A percentile compares a stretch with the other conserved stretches of the same genome.
Evolutionary conservation across 1,140 invertebrate species (phyloP).

Genomic region (Spodoptera litura): DNA sequence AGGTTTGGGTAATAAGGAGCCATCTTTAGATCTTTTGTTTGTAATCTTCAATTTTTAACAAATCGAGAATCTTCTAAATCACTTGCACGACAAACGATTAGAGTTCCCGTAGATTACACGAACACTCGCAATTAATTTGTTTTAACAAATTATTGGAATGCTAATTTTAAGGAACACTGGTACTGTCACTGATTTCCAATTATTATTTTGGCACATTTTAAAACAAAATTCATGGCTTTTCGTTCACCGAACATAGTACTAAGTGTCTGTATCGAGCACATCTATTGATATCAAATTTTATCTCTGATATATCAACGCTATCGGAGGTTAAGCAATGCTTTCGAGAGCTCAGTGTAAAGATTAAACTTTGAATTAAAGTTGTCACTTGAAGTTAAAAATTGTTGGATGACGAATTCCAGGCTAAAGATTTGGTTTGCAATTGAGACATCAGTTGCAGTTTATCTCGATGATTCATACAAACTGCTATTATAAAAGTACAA

Average conservation of each 20-base stretch:
- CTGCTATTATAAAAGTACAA: too few relatives aligned
- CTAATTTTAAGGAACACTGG: background rate
- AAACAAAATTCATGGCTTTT: conserved; percentile 35
- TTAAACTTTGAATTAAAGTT: conserved; percentile 24
- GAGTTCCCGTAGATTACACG: conserved; percentile 36
- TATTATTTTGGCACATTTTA: conserved; percentile 39
- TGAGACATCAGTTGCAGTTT: too few relatives aligned
- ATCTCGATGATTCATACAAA: too few relatives aligned
- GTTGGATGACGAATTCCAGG: background rate
- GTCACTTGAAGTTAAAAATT: conserved; percentile 21
- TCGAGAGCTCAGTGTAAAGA: background rate
- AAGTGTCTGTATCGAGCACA: conserved; percentile 15
- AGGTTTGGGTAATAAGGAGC: conserved; percentile 5
- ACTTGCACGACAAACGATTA: conserved; percentile 47
- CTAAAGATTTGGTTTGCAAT: too few relatives aligned
- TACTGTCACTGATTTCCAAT: conserved; percentile 42
- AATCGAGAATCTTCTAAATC: conserved; percentile 26
- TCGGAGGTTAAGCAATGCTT: conserved; percentile 35
- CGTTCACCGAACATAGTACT: conserved; percentile 9
- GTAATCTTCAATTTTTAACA: background rate
- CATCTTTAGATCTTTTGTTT: conserved; percentile 17
- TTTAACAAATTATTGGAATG: conserved; percentile 70
- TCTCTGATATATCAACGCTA: conserved; percentile 42
- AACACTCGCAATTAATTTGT: conserved; percentile 69
- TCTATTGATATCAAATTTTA: conserved; percentile 20